A percentile compares a stretch with the other conserved stretches of the same genome.
Evolutionary conservation across 1,140 invertebrate species (phyloP).

Genomic region (Brachionus rubens): DNA sequence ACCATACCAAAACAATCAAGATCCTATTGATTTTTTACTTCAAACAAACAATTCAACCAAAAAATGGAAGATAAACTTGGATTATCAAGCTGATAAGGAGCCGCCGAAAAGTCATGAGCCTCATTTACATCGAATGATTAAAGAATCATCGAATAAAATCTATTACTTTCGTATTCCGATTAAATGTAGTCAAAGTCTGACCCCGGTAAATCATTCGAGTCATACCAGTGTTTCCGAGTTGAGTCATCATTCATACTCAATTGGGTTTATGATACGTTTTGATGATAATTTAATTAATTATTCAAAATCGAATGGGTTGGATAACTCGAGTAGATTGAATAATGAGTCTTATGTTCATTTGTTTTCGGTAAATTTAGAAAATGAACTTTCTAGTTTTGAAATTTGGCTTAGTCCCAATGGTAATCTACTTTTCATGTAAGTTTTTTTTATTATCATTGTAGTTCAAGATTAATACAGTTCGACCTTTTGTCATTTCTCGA

Average conservation of each 20-base stretch:
- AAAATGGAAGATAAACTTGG: slow-evolving; percentile 3
- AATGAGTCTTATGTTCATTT: slow-evolving; percentile 16
- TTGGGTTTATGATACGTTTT: slow-evolving; percentile 7
- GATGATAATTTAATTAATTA: slow-evolving; percentile 15
- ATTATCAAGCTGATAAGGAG: background rate
- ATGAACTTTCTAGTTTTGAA: slow-evolving; percentile 21
- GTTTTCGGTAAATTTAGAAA: background rate
- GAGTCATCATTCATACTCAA: background rate
- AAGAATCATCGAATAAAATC: slow-evolving; percentile 11
- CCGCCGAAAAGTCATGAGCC: background rate
- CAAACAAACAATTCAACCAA: background rate
- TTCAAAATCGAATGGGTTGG: slow-evolving; percentile 6
- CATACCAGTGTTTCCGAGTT: background rate
- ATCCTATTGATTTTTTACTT: slow-evolving; percentile 16
- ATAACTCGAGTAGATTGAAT: background rate
- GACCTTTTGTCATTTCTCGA: no score
- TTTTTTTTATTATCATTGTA: background rate
- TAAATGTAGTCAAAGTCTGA: background rate
- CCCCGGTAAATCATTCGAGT: background rate
- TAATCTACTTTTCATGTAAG: slow-evolving; percentile 10
- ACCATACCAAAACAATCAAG: background rate
- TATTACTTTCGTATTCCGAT: background rate
- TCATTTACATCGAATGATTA: slow-evolving; percentile 7
- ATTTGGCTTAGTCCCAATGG: slow-evolving; percentile 10
- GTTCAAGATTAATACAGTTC: no score